Evolutionary conservation across 2,888 invertebrate genomes (phyloP), one percentile per base, ranked within the genome.

Genomic region (Ochropleura leucogaster): DNA sequence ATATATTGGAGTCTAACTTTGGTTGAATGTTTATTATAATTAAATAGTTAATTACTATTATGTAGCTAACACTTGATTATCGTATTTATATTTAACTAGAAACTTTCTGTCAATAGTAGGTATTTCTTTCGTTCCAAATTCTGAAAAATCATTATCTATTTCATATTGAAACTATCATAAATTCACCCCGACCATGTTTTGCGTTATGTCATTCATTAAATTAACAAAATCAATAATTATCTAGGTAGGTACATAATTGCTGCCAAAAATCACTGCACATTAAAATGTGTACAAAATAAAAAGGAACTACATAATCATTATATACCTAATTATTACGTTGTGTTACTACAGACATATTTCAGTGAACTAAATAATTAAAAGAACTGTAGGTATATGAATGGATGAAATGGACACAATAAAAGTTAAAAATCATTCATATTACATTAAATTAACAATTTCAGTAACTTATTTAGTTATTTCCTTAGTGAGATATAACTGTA

Each of bases 1-100:
- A 91, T 90, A 92, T 77, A 81, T 90, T 91, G 91, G 92, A 94
- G 88, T 89, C 89, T 93, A 92, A 92, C 92, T 94, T 93, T 92
- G 92, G 92, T 93, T 93, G 90, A 85, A 89, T 90, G 89, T 90
- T 90, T 87, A 89, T 80, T 83, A 77, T 83, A 85, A 82, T 83
- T 86, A 87, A 84, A 62, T 81, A 85, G 83, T 88, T 87, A 87
- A 87, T 87, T 87, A 90, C 87, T 89, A 88, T 85, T 86, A 92
- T 89, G 90, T 89, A 90, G 90, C 92, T 94, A 93, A 90, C 92
- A 89, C 89, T 91, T 89, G 91, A 89, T 90, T 92, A 87, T 91
- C 88, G 89, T 91, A 91, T 85, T 89, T 90, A 89, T 87, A 90
- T 90, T 90, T 88, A 89, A 90, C 87, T 86, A 87, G 73, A 77